These are phyloP conservation scores for Typhlomys cinereus DNA, from an alignment of 2,113 vertebrate genomes.

Conservation along the genomic window DNA sequence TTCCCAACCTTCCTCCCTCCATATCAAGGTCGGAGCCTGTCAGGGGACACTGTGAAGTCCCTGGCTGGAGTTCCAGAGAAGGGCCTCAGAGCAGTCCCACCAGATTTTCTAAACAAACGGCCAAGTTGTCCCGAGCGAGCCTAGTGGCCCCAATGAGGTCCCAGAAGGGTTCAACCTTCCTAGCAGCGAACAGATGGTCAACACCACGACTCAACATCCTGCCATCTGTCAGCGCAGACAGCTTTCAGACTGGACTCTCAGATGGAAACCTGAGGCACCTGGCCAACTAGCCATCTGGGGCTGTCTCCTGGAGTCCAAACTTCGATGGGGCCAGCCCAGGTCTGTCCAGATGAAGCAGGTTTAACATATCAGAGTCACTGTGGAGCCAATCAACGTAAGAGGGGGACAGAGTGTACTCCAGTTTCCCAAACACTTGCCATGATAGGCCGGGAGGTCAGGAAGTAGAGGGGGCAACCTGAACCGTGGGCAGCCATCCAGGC, in stretches of 20 bases:
- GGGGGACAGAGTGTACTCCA: accelerated
- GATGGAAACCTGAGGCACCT: neutral
- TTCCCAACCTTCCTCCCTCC: neutral
- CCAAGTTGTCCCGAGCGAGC: neutral
- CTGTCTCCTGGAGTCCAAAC: neutral
- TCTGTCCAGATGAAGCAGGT: neutral
- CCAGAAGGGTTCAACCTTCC: neutral
- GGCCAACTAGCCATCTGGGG: slow-evolving; percentile 33
- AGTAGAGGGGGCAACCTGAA: neutral
- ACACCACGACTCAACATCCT: neutral
- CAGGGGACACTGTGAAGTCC: neutral
- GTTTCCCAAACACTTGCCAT: neutral
- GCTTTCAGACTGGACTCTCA: slow-evolving; percentile 13
- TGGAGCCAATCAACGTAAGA: neutral
- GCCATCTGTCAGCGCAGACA: slow-evolving; percentile 60
- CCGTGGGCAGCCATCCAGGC: neutral
- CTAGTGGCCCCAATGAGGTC: neutral
- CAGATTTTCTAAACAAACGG: neutral
- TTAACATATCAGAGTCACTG: neutral
- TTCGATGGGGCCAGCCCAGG: neutral
- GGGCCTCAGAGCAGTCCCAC: neutral
- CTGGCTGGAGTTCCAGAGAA: neutral
- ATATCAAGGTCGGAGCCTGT: neutral
- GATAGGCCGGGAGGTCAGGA: neutral
- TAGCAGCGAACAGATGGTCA: slow-evolving; percentile 51